Percentiles rank a stretch among this genome's conserved stretches.
Conservation (phyloP, 64 coral and sea anemone genomes). For the Trachythela sp. region DNA sequence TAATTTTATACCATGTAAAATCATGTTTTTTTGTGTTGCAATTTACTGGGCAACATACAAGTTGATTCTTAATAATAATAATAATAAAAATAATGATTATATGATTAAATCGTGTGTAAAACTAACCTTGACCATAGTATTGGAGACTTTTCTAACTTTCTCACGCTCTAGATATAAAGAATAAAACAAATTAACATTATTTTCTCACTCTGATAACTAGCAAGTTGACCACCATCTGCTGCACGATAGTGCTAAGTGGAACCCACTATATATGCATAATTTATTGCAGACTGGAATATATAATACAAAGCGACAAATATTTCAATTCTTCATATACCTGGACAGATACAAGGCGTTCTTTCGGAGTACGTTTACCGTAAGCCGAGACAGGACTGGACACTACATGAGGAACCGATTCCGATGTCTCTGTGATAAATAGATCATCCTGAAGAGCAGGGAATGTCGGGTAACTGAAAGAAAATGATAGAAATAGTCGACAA, state of each 20-base stretch:
- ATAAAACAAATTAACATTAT: background rate
- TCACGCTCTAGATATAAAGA: background rate
- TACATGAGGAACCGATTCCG: background rate
- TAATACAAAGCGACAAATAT: background rate
- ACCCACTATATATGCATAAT: too few species aligned
- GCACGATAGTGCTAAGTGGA: too few species aligned
- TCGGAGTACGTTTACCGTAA: background rate
- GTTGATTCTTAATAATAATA: too few species aligned
- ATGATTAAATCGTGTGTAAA: too few species aligned
- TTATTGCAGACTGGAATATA: too few species aligned
- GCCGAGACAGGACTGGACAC: background rate
- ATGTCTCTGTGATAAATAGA: background rate
- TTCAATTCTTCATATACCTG: background rate
- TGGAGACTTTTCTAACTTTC: background rate
- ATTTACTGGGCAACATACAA: too few species aligned
- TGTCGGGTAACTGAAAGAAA: conserved; percentile 9
- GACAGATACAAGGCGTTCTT: background rate
- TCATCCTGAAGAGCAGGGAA: background rate
- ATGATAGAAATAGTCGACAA: background rate
- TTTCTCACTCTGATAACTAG: too few species aligned
- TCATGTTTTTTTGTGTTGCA: too few species aligned
- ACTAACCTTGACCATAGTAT: background rate
- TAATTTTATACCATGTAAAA: too few species aligned
- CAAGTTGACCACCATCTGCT: too few species aligned
- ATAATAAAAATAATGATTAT: too few species aligned